Base-by-base conservation (phyloP, 2,888 invertebrate species). In the Sarcophaga variegata region DNA sequence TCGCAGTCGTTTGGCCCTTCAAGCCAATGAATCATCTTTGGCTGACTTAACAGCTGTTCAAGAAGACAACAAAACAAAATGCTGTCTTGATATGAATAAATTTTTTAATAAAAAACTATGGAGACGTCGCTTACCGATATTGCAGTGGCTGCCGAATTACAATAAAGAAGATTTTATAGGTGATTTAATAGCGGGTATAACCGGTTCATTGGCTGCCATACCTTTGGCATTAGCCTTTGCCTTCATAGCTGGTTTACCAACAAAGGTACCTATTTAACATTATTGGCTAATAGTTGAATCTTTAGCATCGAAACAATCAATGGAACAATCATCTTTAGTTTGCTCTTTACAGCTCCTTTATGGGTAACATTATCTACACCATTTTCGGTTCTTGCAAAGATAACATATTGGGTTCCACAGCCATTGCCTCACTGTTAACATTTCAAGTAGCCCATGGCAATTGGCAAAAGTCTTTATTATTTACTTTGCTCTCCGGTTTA, bases 321-420 rank as follows among this genome's bases (percentile, higher is more conserved):
- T 67, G 27, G 37, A 12, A 49, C 8, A 81, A 74, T 81, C 75
- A 76, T 91, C 37, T 93, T n/a, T 95, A 98, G 96, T 97, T 97
- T 93, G 98, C 98, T 63, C 95, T 99, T 71, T 98, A 98, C 94
- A 97, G 98, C 76, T 97, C 98, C 6, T 98, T 98, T 93, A 94
- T 98, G 91, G 98, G 98, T 69, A 97, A 97, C 93, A 96, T 98
- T 93, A 95, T 98, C 88, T 99, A 99, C 94, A 96, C 97, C 89
- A 93, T 98, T 86, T 95, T 99, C 89, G 98, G 98, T 66, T 97
- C 97, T 79, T 97, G 98, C 92, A 97, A 98, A 93, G 98, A 98
- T 92, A 96, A 98, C 88, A 98, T 98, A 2, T 95, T 98, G 90
- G 98, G 98, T 10, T 98, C 98, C 54, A 98, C 98, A 2, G 98